These are phyloP conservation scores for Anolis sagrei DNA, from an alignment of 2,113 vertebrate genomes.

Conservation along the genomic window DNA sequence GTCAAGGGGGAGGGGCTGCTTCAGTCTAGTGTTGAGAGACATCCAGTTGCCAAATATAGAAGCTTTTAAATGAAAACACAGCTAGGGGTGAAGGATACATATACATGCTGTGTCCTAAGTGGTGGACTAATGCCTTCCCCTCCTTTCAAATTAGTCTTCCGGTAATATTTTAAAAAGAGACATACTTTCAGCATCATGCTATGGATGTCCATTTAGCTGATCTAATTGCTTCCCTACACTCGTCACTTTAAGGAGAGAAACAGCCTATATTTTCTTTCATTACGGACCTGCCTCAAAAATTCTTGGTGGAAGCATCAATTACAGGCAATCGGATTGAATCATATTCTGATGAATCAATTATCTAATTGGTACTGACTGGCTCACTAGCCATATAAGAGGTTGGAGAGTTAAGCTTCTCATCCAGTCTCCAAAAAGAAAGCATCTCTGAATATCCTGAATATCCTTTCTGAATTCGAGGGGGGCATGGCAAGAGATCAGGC, in stretches of 20 bases:
- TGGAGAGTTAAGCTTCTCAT: slow-evolving; percentile 5
- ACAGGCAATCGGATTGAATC: slow-evolving; percentile 48
- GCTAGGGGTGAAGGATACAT: neutral
- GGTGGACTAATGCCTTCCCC: neutral
- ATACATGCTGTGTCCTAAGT: neutral
- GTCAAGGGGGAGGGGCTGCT: neutral
- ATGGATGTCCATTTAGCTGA: slow-evolving; percentile 35
- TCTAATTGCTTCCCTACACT: slow-evolving; percentile 51
- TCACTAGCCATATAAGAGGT: slow-evolving; percentile 9
- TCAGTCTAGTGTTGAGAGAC: slow-evolving; percentile 2
- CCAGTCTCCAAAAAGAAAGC: neutral
- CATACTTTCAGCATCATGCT: slow-evolving; percentile 45
- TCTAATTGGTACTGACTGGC: slow-evolving; percentile 44
- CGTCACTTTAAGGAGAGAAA: slow-evolving; percentile 33
- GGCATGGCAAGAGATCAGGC: neutral
- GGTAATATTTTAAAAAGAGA: slow-evolving; percentile 12
- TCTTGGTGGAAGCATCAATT: slow-evolving; percentile 52
- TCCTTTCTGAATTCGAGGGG: neutral
- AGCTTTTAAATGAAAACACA: neutral
- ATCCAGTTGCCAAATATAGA: neutral
- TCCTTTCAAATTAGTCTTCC: slow-evolving; percentile 34
- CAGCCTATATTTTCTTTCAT: slow-evolving; percentile 22
- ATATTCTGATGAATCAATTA: slow-evolving; percentile 50
- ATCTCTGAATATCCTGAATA: neutral
- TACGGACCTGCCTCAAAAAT: slow-evolving; percentile 37